Conservation (phyloP, 2,797 vertebrate species). For the Lateolabrax maculatus region DNA sequence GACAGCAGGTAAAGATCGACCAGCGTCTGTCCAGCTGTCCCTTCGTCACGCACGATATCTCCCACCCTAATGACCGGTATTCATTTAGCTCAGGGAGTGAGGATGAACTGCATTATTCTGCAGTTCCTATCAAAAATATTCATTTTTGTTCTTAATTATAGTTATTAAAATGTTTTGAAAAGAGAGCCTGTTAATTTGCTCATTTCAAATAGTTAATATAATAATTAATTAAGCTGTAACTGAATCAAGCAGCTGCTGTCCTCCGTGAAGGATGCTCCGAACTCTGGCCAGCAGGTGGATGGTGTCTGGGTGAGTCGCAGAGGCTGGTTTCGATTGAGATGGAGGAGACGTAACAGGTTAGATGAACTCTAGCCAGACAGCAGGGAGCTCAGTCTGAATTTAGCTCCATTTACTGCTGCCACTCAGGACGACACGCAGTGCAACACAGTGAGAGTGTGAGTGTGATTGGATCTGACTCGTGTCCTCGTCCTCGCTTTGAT, state of each 20-base stretch:
- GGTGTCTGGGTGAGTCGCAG: background rate
- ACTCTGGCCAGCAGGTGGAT: no score
- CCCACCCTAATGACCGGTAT: background rate
- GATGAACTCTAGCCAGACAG: background rate
- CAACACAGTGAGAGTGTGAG: background rate
- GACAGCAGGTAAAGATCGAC: background rate
- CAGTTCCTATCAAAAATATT: no score
- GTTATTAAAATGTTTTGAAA: no score
- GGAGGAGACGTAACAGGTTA: background rate
- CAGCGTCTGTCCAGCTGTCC: background rate
- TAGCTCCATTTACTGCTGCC: conserved; percentile 1
- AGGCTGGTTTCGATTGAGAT: background rate
- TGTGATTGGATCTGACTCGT: conserved; percentile 15
- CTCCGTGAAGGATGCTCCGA: no score
- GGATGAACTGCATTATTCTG: no score
- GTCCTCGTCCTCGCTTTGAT: background rate
- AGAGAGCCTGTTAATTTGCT: no score
- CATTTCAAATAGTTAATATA: no score
- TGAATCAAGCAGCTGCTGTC: no score
- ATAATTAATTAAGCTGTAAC: no score
- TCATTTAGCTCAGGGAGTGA: background rate
- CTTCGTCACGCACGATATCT: background rate
- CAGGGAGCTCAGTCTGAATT: background rate
- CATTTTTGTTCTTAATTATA: no score
- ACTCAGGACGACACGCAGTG: background rate